These are phyloP conservation scores for Turdus rufiventris DNA, from an alignment of 2,113 vertebrate species.

Conservation along the genomic window DNA sequence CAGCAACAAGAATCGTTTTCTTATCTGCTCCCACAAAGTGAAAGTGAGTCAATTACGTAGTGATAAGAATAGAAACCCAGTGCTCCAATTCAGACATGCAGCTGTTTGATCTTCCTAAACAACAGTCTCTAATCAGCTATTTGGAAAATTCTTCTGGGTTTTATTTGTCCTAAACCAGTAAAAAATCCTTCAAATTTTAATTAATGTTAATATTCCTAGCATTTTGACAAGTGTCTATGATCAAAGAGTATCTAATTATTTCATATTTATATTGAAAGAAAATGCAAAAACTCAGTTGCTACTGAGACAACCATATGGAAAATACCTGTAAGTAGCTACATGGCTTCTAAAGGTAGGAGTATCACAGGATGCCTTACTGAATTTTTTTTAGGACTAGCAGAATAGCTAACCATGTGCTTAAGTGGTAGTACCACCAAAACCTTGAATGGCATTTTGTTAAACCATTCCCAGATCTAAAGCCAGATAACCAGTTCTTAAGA, in stretches of 20 bases:
- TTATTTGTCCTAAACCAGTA: neutral
- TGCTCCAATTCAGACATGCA: neutral
- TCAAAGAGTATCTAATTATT: neutral
- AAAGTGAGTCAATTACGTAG: neutral
- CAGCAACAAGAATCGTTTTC: neutral
- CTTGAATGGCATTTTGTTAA: neutral
- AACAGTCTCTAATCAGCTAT: neutral
- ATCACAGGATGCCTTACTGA: neutral
- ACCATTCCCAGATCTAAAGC: neutral
- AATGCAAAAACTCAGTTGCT: neutral
- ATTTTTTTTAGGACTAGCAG: neutral
- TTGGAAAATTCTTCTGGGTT: neutral
- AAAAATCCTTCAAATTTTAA: neutral
- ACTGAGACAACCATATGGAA: neutral
- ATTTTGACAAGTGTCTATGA: neutral
- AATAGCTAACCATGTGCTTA: neutral
- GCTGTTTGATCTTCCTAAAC: neutral
- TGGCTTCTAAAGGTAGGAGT: neutral
- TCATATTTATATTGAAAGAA: neutral
- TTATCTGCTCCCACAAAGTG: neutral
- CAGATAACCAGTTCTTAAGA: neutral
- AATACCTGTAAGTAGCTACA: neutral
- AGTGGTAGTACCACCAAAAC: neutral
- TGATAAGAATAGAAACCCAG: neutral
- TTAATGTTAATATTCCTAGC: neutral